Evolutionary conservation across 2,888 invertebrate species (phyloP).

Genomic region (Phengaris arion): DNA sequence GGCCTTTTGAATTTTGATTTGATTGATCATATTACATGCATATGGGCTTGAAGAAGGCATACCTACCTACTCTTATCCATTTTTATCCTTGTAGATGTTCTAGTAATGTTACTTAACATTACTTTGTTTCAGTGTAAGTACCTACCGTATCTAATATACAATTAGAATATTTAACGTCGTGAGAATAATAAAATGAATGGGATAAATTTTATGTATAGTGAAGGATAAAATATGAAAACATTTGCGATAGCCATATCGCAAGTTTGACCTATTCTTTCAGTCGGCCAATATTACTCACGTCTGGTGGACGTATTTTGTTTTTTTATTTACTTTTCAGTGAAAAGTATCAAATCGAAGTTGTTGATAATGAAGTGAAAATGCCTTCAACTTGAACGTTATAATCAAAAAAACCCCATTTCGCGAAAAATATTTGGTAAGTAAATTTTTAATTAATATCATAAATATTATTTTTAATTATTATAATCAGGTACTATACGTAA

Average conservation of each 20-base stretch:
- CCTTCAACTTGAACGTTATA: not conserved
- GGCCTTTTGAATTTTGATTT: no score
- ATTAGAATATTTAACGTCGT: no score
- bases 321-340: not conserved
- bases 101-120: no score
- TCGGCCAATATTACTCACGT: not conserved
- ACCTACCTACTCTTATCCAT: no score
- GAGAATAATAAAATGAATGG: no score
- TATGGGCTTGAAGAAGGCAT: no score
- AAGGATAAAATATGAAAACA: not conserved
- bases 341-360: not conserved
- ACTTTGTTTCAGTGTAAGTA: no score
- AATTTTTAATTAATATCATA: not conserved
- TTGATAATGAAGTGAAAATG: not conserved
- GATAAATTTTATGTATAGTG: not conserved
- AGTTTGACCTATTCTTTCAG: slow-evolving; percentile 22
- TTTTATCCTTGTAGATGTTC: no score
- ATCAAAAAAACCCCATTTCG: not conserved
- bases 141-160: no score
- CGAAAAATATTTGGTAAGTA: not conserved
- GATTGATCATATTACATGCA: no score
- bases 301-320: not conserved
- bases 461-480: not conserved
- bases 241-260: not conserved
- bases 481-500: not conserved